Conservation (phyloP, 1,140 invertebrate genomes). For the Drosophila yakuba region DNA sequence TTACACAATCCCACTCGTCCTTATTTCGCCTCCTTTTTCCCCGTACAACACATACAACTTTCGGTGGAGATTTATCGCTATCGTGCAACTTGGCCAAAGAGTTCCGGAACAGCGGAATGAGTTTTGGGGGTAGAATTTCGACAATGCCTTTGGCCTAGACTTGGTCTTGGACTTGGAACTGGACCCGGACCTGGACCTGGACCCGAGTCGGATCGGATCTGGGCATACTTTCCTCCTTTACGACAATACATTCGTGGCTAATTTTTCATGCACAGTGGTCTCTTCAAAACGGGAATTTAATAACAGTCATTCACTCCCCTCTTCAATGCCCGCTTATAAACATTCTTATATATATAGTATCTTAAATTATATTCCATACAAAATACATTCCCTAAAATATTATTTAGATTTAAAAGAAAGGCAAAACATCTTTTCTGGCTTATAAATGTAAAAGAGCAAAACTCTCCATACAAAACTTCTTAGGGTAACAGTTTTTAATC, state of each 20-base stretch:
- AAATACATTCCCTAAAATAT: too few relatives aligned
- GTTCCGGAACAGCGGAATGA: conserved; percentile 9
- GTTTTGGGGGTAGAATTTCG: conserved; percentile 44
- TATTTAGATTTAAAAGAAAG: too few relatives aligned
- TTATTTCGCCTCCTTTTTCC: neutral
- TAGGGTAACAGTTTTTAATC: too few relatives aligned
- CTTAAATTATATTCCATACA: too few relatives aligned
- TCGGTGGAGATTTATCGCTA: conserved; percentile 76
- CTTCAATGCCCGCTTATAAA: too few relatives aligned
- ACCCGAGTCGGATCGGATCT: neutral
- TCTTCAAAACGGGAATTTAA: conserved; percentile 19
- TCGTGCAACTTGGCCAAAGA: conserved; percentile 67
- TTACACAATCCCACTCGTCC: conserved; percentile 61
- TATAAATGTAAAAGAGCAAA: too few relatives aligned
- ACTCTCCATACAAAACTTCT: too few relatives aligned
- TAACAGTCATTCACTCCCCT: neutral
- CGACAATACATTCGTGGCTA: conserved; percentile 39
- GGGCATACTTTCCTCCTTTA: conserved; percentile 46
- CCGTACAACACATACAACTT: conserved; percentile 53
- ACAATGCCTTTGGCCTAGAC: conserved; percentile 64
- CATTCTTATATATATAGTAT: too few relatives aligned
- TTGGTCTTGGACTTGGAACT: conserved; percentile 14
- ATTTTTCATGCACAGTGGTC: conserved; percentile 29
- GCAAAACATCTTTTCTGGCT: too few relatives aligned
- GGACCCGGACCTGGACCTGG: neutral